Percentiles rank a stretch among this genome's conserved stretches.
phyloP scores from a whole-genome alignment of 2,888 invertebrate species.

The Loripinus fragilis region DNA sequence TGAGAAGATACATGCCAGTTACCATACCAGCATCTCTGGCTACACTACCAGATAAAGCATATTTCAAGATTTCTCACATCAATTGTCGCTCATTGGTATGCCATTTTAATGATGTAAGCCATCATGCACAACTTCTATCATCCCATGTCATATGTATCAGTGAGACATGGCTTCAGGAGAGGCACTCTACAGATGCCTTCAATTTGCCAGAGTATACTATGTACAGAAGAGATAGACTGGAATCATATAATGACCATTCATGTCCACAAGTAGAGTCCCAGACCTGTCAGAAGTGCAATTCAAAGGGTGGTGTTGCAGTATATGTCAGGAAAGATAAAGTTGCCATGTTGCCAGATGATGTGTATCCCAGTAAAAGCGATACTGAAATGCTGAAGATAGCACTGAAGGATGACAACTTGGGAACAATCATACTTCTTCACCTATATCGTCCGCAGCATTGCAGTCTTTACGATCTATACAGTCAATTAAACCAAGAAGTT shows the following conservation, averaged over 20 bases:
- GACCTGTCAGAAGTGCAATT: background rate
- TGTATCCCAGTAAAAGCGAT: background rate
- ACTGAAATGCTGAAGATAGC: background rate
- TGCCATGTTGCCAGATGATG: background rate
- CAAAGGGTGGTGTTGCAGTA: background rate
- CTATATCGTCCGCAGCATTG: background rate
- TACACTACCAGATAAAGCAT: background rate
- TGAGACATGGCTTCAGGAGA: background rate
- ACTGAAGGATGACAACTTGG: background rate
- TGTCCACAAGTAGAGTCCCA: background rate
- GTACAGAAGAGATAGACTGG: background rate
- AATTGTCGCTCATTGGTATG: background rate
- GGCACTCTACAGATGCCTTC: background rate
- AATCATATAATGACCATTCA: background rate
- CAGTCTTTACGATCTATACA: background rate
- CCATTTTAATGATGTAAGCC: background rate
- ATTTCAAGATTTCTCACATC: background rate
- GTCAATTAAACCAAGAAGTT: background rate
- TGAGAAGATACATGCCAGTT: background rate
- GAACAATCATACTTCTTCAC: background rate
- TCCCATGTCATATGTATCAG: background rate
- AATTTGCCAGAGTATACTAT: background rate
- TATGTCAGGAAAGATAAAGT: background rate
- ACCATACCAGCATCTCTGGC: background rate
- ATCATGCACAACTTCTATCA: background rate